Evolutionary conservation across 2,113 vertebrate genomes (phyloP), one percentile per base, ranked within the genome.

Genomic region (Oncorhynchus keta): DNA sequence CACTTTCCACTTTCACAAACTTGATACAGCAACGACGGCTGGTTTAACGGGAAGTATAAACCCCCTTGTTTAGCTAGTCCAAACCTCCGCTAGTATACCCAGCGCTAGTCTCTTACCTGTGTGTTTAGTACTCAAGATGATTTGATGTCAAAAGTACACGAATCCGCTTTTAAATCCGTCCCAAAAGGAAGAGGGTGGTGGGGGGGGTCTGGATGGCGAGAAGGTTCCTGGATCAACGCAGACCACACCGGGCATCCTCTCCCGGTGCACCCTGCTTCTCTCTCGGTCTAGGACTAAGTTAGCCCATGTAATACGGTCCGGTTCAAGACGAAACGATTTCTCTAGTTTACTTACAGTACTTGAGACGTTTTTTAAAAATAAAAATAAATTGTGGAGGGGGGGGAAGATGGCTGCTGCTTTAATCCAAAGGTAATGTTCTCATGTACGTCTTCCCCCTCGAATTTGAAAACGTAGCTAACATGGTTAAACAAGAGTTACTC

Each of bases 381-480:
- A n/a, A n/a, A n/a, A n/a, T n/a, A n/a, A n/a, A n/a, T n/a, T n/a
- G 2, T 28, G 2, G 2, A 0, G 28, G 28, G 28, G 28, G 28
- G 28, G 28, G 28, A 89, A 78, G 84, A 76, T 71, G 77, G 73
- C 77, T 78, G 73, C 30, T 32, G 4, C 5, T 64, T 79, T 86
- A 90, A 90, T 90, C 84, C 85, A 79, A 74, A 81, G 35, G 82
- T 74, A 79, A 79, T 26, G 76, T 73, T 76, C 83, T 83, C 84
- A 87, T 89, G 88, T 85, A 86, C 85, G 89, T 87, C 90, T 87
- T 89, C 87, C 30, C 87, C 28, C 28, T 28, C 87, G 89, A 89
- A 55, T 86, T 87, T 82, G 83, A 88, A 85, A 76, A 87, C 90
- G 89, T 88, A 39, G 35, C 8, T 45, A 89, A 88, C 90, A 90